Conservation (phyloP, 2,797 vertebrate species). For the Carapus acus region DNA sequence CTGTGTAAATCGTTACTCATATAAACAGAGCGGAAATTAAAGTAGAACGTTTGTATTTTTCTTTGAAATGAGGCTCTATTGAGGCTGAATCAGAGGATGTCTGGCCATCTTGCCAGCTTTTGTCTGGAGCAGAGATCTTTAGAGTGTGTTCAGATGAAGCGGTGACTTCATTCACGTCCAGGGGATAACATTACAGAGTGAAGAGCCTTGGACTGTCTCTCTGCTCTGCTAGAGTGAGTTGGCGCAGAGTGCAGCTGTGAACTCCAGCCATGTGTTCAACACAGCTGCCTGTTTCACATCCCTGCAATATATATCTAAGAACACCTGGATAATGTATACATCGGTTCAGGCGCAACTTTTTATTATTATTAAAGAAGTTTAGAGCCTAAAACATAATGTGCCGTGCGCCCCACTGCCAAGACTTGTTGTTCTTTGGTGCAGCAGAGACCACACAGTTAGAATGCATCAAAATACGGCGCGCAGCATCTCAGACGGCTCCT, state of each 20-base stretch:
- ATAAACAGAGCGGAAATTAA: background rate
- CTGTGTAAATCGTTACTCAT: background rate
- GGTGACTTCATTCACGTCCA: constrained; percentile 52
- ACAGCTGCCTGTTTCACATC: constrained; percentile 34
- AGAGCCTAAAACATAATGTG: constrained; percentile 41
- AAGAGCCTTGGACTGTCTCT: constrained; percentile 44
- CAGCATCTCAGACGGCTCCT: constrained; percentile 27
- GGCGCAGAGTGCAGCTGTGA: constrained; percentile 40
- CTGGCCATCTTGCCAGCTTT: background rate
- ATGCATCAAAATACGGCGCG: constrained; percentile 23
- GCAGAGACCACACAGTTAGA: constrained; percentile 56
- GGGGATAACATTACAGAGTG: constrained; percentile 43
- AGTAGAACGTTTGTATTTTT: background rate
- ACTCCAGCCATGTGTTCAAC: constrained; percentile 50
- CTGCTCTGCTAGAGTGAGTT: constrained; percentile 46
- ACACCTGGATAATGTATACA: constrained; percentile 37
- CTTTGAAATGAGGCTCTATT: background rate
- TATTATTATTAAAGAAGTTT: constrained; percentile 24
- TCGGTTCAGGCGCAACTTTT: constrained; percentile 33
- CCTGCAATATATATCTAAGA: constrained; percentile 33
- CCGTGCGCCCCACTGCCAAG: constrained; percentile 34
- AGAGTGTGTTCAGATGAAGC: constrained; percentile 36
- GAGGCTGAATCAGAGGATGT: background rate
- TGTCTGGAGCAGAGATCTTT: constrained; percentile 6
- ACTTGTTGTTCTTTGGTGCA: constrained; percentile 35